Percentiles rank a stretch among this genome's conserved stretches.
Evolutionary conservation across 1,140 invertebrate species (phyloP).

Genomic region (Myzus persicae): DNA sequence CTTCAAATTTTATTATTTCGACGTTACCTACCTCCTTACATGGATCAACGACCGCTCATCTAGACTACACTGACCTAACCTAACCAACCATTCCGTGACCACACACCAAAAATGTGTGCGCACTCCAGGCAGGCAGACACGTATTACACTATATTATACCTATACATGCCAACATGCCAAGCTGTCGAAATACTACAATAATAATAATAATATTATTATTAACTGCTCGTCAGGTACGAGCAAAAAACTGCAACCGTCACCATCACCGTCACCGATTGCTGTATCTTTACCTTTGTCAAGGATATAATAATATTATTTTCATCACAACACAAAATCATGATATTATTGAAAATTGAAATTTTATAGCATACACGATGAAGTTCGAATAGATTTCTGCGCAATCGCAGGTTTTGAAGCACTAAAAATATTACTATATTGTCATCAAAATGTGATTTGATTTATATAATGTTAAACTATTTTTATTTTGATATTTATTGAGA

Average conservation of each 20-base stretch:
- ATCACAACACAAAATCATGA: neutral
- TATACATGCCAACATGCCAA: neutral
- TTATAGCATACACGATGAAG: neutral
- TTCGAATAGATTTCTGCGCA: neutral
- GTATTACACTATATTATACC: neutral
- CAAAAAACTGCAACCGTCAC: neutral
- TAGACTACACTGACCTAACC: neutral
- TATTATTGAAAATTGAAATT: neutral
- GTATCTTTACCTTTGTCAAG: neutral
- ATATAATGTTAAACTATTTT: neutral
- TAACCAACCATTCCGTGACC: neutral
- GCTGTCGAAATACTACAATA: neutral
- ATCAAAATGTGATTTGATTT: neutral
- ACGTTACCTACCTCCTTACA: neutral
- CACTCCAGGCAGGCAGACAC: neutral
- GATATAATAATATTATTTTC: neutral
- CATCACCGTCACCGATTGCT: neutral
- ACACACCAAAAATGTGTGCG: neutral
- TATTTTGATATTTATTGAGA: neutral
- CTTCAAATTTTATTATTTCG: neutral
- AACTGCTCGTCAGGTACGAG: neutral
- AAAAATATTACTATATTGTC: neutral
- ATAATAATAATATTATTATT: neutral
- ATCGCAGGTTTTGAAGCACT: neutral
- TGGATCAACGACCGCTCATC: neutral